Conservation (phyloP, 2,888 invertebrate genomes). For the Hanleya hanleyi region DNA sequence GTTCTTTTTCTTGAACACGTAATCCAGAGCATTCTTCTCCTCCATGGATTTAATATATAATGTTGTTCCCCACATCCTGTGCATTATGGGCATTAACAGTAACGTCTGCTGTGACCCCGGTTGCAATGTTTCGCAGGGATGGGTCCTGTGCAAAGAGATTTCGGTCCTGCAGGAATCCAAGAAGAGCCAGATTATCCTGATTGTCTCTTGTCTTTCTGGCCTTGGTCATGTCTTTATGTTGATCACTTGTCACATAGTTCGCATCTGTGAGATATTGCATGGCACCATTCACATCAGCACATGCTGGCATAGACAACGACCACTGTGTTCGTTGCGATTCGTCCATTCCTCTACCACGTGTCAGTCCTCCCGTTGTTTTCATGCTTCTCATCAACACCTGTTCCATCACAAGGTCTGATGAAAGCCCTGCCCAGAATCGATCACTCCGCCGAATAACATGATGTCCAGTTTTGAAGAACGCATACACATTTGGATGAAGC, state of each 20-base stretch:
- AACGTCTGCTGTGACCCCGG: slow-evolving; percentile 25
- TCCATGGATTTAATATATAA: slow-evolving; percentile 26
- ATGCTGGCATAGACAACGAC: slow-evolving; percentile 13
- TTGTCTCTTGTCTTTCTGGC: slow-evolving; percentile 13
- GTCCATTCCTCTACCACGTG: slow-evolving; percentile 28
- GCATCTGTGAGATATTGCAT: slow-evolving; percentile 19
- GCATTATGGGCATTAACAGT: slow-evolving; percentile 24
- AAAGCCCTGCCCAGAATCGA: slow-evolving; percentile 35
- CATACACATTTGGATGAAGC: slow-evolving; percentile 23
- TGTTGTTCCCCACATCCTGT: slow-evolving; percentile 16
- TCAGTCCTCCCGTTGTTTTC: slow-evolving; percentile 32
- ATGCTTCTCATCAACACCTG: slow-evolving; percentile 34
- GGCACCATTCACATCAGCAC: slow-evolving; percentile 6
- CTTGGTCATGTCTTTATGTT: slow-evolving; percentile 13
- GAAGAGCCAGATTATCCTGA: slow-evolving; percentile 16
- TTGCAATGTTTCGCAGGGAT: slow-evolving; percentile 24
- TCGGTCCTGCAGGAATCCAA: slow-evolving; percentile 11
- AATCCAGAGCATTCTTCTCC: slow-evolving; percentile 9
- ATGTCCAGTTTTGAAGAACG: slow-evolving; percentile 20
- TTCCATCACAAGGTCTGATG: slow-evolving; percentile 35
- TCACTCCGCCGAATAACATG: slow-evolving; percentile 35
- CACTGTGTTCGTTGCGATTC: slow-evolving; percentile 20
- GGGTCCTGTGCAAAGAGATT: slow-evolving; percentile 22
- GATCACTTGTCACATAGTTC: slow-evolving; percentile 17
- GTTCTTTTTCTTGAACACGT: slow-evolving; percentile 18